phyloP scores from a whole-genome alignment of 2,888 invertebrate genomes.

The Coelogynopora nodosa region DNA sequence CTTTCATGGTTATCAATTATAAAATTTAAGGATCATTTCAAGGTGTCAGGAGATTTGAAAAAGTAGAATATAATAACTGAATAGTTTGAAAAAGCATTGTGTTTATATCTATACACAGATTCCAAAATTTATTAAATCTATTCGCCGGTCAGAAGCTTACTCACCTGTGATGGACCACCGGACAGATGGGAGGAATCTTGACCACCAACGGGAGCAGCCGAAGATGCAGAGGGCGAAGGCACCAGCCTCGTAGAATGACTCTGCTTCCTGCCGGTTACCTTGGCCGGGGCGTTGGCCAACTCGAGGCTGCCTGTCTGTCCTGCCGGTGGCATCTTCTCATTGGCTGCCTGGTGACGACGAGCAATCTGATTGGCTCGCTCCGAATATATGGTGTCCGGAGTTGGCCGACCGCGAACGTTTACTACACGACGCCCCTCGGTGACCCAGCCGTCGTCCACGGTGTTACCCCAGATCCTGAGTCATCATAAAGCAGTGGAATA shows the following conservation, averaged over 20 bases:
- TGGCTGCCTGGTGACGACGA: neutral
- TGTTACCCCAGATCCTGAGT: neutral
- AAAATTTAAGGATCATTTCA: too few relatives aligned
- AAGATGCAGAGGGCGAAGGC: neutral
- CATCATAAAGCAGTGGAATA: too few relatives aligned
- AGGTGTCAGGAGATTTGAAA: too few relatives aligned
- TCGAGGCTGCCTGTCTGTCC: neutral
- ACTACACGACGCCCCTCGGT: neutral
- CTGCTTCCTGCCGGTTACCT: neutral
- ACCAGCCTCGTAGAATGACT: neutral
- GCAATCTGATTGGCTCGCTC: slow-evolving; percentile 19
- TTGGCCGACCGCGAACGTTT: slow-evolving; percentile 34
- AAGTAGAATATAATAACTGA: too few relatives aligned
- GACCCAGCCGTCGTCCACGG: neutral
- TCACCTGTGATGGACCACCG: neutral
- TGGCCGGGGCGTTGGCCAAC: neutral
- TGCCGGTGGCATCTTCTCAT: neutral
- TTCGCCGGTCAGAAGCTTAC: too few relatives aligned
- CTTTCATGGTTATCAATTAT: too few relatives aligned
- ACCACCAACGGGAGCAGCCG: too few relatives aligned
- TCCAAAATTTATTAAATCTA: neutral
- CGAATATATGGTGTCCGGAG: slow-evolving; percentile 21
- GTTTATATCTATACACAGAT: neutral
- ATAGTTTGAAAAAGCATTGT: too few relatives aligned
- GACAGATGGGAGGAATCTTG: too few relatives aligned